Evolutionary conservation across 2,888 invertebrate genomes (phyloP).

Genomic region (Catocala sponsa): DNA sequence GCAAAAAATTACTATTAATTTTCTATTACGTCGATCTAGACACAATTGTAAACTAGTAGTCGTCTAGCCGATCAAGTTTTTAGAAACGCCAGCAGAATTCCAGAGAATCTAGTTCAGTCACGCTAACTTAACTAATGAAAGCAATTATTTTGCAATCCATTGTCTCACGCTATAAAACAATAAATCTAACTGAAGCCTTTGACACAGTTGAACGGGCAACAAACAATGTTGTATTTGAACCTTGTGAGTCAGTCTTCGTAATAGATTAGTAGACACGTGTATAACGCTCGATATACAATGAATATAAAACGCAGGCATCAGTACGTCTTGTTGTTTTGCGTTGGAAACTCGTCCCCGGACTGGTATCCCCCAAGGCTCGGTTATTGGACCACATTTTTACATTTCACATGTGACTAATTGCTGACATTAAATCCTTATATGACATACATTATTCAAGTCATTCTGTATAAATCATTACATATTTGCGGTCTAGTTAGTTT

Average conservation of each 20-base stretch:
- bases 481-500: not conserved
- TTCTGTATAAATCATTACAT: conserved; percentile 24
- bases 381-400: conserved; percentile 60
- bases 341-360: conserved; percentile 39
- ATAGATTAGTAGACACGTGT: conserved; percentile 68
- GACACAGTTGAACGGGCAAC: conserved; percentile 49
- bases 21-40: conserved; percentile 32
- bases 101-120: conserved; percentile 64
- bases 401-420: conserved; percentile 48
- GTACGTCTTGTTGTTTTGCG: conserved; percentile 58
- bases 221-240: conserved; percentile 53
- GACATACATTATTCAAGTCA: conserved; percentile 22
- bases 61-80: conserved; percentile 66
- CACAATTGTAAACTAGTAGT: conserved; percentile 31
- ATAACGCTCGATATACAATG: conserved; percentile 49
- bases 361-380: conserved; percentile 51
- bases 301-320: conserved; percentile 27
- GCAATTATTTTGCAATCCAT: conserved; percentile 65
- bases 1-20: conserved; percentile 39
- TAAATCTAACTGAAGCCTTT: conserved; percentile 64
- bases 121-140: conserved; percentile 56
- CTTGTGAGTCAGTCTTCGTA: conserved; percentile 47
- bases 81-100: conserved; percentile 67
- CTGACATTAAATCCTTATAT: conserved; percentile 22
- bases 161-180: conserved; percentile 59